Evolutionary conservation across 2,113 vertebrate species (phyloP), one percentile per base, ranked within the genome.

Genomic region (Thalassoma bifasciatum): DNA sequence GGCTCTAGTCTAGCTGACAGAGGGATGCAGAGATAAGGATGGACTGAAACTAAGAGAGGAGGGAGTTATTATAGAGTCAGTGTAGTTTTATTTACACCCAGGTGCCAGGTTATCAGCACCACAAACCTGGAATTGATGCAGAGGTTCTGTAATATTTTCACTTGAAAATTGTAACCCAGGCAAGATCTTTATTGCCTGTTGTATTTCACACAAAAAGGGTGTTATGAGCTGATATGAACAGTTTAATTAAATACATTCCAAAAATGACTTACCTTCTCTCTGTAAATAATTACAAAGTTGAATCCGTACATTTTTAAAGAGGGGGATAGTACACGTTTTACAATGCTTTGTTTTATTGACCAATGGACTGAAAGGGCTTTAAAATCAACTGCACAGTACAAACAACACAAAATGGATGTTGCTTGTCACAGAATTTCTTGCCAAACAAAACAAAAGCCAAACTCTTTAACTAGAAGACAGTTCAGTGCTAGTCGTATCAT

Each of bases 1-100:
- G 57, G 81, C 66, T 78, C 44, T 59, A 65, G 79, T 53, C 59
- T 68, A 70, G 62, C 58, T 75, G 66, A 85, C 56, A 66, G 49
- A 70, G 30, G 53, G 17, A 69, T 49, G 49, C 16, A 65, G 54
- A 36, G 46, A 77, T 56, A 44, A 34, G 68, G 40, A 74, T 1
- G 23, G 36, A 62, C 50, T 36, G 40, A 36, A 46, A 60, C 42
- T 22, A 17, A 83, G 63, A 79, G 21, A 62, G 24, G 53, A 46
- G 17, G 10, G 51, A 51, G 54, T 59, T 68, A 38, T 74, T 71
- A 67, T 2, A 17, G 36, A 59, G 51, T 47, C 37, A 63, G 2
- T 47, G 11, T 47, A 59, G 11, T 52, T 59, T 57, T 1, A 58
- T 17, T 30, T 34, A n/a, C 23, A 51, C 10, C 61, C 57, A 46